Conservation (phyloP, 2,797 vertebrate species). For the Cheracebus regulus region DNA sequence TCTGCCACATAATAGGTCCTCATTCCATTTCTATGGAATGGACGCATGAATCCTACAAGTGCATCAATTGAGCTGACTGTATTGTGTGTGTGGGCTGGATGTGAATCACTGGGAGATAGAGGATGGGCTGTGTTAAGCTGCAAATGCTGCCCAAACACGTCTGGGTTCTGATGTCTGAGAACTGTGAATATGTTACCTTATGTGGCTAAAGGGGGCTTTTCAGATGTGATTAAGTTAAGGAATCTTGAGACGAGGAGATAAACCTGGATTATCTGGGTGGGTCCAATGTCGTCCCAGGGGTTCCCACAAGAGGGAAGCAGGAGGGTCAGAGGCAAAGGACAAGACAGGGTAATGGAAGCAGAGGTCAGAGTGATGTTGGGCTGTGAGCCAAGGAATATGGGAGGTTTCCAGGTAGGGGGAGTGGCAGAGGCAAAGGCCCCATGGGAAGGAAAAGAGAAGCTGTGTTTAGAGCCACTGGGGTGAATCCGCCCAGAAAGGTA, state of each 20-base stretch:
- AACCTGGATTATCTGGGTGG: not conserved
- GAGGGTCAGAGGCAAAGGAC: not conserved
- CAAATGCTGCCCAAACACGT: not conserved
- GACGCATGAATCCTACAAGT: too few species aligned
- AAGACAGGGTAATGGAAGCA: not conserved
- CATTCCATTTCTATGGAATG: not conserved
- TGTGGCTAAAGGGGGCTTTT: not conserved
- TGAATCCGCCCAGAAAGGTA: not conserved
- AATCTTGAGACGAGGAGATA: not conserved
- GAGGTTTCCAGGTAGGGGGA: not conserved
- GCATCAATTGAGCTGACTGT: not conserved
- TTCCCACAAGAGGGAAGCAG: not conserved
- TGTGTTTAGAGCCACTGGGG: not conserved
- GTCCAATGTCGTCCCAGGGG: not conserved
- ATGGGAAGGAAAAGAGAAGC: not conserved
- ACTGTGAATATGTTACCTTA: not conserved
- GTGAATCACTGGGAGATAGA: not conserved
- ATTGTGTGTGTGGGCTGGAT: not conserved
- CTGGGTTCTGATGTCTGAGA: not conserved
- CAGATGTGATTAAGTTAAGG: not conserved
- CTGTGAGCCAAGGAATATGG: not conserved
- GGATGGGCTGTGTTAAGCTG: rapidly evolving
- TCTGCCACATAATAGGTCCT: not conserved
- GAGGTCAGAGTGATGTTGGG: not conserved
- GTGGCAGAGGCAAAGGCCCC: not conserved